These are phyloP conservation scores for Salvator merianae DNA, from an alignment of 2,113 vertebrate species.

Conservation along the genomic window DNA sequence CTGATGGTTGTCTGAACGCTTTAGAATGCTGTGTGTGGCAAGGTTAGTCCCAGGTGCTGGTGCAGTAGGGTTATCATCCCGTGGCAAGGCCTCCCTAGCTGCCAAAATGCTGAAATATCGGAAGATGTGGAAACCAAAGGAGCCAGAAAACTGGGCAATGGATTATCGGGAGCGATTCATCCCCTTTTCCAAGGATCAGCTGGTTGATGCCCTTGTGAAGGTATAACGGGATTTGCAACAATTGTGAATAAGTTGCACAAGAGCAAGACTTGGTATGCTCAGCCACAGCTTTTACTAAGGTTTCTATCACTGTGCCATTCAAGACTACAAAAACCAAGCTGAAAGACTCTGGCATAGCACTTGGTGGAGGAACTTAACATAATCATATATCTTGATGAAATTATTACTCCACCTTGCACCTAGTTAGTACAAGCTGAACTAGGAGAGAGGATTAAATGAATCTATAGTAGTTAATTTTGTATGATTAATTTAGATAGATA, in stretches of 20 bases:
- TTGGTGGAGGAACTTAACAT: too few species aligned
- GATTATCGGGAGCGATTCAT: conserved; percentile 72
- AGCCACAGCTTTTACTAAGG: background rate
- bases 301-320: background rate
- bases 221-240: conserved; percentile 36
- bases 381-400: background rate
- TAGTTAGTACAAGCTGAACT: background rate
- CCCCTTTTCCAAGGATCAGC: conserved; percentile 70
- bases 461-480: background rate
- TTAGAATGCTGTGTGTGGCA: conserved; percentile 57
- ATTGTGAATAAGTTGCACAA: background rate
- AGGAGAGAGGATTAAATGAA: background rate
- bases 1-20: conserved; percentile 16
- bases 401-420: background rate
- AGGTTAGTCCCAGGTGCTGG: conserved; percentile 44
- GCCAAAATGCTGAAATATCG: conserved; percentile 69
- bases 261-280: background rate
- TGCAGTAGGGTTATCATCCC: conserved; percentile 32
- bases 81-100: conserved; percentile 59
- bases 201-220: conserved; percentile 68
- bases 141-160: conserved; percentile 68
- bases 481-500: background rate
- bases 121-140: conserved; percentile 70
- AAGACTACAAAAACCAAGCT: background rate
- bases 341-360: too few species aligned